Evolutionary conservation across 2,797 vertebrate species (phyloP).

Genomic region (Serranus cabrilla): DNA sequence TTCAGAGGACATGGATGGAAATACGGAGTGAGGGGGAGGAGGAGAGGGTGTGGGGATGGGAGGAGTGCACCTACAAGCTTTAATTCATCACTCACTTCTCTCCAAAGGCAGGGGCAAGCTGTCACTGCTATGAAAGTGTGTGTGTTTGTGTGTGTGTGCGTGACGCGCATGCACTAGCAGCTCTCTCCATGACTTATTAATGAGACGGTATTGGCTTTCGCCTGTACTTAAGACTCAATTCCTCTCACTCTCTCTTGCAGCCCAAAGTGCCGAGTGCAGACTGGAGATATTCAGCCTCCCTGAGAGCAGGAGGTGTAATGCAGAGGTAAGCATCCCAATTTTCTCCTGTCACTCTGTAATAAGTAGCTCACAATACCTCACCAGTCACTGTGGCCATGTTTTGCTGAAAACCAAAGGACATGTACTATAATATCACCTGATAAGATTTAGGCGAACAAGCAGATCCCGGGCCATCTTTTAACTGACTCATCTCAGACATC

Average conservation of each 20-base stretch:
- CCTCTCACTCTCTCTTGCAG: constrained; percentile 88
- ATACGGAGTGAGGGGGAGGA: not conserved
- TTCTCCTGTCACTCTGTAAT: constrained; percentile 17
- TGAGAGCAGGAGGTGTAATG: constrained; percentile 94
- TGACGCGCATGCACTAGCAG: constrained; percentile 26
- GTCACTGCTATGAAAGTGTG: constrained; percentile 29
- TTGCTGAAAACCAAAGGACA: constrained; percentile 4
- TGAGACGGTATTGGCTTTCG: constrained; percentile 71
- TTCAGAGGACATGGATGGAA: constrained; percentile 31
- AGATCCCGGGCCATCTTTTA: constrained; percentile 10
- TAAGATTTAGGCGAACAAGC: constrained; percentile 6
- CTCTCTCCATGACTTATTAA: constrained; percentile 77
- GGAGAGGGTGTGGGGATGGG: not conserved
- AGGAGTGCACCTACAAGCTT: constrained; percentile 34
- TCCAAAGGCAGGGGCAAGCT: constrained; percentile 53
- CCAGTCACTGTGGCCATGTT: not conserved
- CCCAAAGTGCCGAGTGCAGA: constrained; percentile 93
- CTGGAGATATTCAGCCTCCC: constrained; percentile 98
- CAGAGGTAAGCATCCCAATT: constrained; percentile 89
- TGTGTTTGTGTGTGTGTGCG: constrained; percentile 24
- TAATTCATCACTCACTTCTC: constrained; percentile 54
- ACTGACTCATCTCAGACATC: constrained; percentile 3
- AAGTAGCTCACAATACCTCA: constrained; percentile 15
- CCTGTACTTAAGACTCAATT: constrained; percentile 76
- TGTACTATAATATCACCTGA: not conserved